phyloP scores from a whole-genome alignment of 1,140 invertebrate genomes.

The Meloidogyne floridensis region DNA sequence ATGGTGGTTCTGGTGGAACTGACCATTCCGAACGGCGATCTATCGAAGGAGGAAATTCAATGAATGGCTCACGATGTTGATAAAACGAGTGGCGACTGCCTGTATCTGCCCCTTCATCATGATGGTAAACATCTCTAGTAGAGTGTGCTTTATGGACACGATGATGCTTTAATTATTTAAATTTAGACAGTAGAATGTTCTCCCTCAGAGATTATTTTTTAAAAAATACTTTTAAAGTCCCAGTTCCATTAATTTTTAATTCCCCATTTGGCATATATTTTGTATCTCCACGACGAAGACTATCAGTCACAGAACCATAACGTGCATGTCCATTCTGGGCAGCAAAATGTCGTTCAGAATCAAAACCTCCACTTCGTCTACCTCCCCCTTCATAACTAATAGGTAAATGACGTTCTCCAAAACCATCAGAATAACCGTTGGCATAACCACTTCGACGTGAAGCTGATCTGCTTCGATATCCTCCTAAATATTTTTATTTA shows the following conservation, averaged over 20 bases:
- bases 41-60: constrained; percentile 63
- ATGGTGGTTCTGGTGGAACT: constrained; percentile 48
- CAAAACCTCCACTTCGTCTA: constrained; percentile 31
- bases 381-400: constrained; percentile 34
- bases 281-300: constrained; percentile 58
- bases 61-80: constrained; percentile 51
- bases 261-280: constrained; percentile 62
- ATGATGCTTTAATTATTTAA: constrained; percentile 51
- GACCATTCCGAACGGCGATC: constrained; percentile 40
- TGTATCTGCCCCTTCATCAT: constrained; percentile 37
- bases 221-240: constrained; percentile 10
- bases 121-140: constrained; percentile 55
- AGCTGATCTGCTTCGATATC: constrained; percentile 45
- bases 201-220: background rate
- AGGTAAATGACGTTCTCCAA: constrained; percentile 24
- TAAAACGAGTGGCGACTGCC: constrained; percentile 47
- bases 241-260: constrained; percentile 41
- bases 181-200: background rate
- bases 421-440: constrained; percentile 19
- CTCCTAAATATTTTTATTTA: constrained; percentile 15
- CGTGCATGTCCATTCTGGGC: constrained; percentile 48
- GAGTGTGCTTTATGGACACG: constrained; percentile 45
- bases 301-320: constrained; percentile 57
- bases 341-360: constrained; percentile 25
- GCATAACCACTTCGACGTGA: constrained; percentile 34